Percentiles rank a stretch among this genome's conserved stretches.
Conservation (phyloP, 2,797 vertebrate genomes). For the Cuniculus paca region DNA sequence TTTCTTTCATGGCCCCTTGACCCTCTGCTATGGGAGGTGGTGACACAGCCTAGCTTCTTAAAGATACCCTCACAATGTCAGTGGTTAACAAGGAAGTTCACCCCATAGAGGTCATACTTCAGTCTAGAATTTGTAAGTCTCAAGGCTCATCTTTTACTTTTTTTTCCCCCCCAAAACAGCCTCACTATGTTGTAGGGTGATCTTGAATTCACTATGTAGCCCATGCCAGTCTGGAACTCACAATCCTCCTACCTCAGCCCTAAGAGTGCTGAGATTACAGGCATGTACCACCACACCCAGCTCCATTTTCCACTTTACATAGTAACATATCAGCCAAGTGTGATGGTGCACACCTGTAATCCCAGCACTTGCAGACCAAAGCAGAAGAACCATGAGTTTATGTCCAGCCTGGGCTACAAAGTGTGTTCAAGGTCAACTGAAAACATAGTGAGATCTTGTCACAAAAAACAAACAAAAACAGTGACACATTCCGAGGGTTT, state of each 20-base stretch:
- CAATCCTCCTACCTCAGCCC: background rate
- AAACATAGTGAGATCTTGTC: background rate
- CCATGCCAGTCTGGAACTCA: background rate
- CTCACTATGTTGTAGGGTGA: background rate
- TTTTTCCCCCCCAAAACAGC: background rate
- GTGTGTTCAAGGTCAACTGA: background rate
- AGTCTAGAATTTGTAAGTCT: background rate
- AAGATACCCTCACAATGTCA: background rate
- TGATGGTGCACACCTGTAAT: background rate
- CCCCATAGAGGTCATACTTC: background rate
- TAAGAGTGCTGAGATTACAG: background rate
- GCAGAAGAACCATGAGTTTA: background rate
- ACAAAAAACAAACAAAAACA: background rate
- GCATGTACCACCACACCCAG: background rate
- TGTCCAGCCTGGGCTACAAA: background rate
- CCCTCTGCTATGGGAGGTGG: background rate
- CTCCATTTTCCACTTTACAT: background rate
- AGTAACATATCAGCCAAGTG: background rate
- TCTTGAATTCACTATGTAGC: background rate
- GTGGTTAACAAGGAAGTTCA: background rate
- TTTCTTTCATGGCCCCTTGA: background rate
- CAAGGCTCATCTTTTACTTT: background rate
- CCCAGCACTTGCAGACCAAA: background rate
- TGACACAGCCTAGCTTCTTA: background rate
- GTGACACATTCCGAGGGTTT: background rate